Conservation (phyloP, 2,113 vertebrate species). For the Engystomops pustulosus region DNA sequence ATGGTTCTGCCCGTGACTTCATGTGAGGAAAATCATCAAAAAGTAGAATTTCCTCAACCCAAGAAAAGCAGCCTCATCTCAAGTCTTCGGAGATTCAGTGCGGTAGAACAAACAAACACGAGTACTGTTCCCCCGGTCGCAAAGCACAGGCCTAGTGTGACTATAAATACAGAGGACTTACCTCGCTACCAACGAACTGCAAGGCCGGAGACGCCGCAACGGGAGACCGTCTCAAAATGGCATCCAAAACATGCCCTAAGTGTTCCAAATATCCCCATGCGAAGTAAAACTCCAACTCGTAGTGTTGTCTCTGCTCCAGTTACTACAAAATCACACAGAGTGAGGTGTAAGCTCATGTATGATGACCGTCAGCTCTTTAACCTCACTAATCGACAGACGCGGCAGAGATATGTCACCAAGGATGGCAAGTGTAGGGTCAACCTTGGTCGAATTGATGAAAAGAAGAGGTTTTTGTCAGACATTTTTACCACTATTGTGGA, state of each 20-base stretch:
- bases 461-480: slow-evolving; percentile 80
- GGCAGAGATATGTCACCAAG: slow-evolving; percentile 82
- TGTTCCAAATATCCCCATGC: slow-evolving; percentile 60
- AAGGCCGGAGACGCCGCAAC: background rate
- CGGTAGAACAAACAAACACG: slow-evolving; percentile 5
- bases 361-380: slow-evolving; percentile 68
- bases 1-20: background rate
- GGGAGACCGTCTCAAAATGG: background rate
- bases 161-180: slow-evolving; percentile 59
- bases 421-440: slow-evolving; percentile 84
- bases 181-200: slow-evolving; percentile 54
- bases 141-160: slow-evolving; percentile 56
- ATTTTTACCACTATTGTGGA: slow-evolving; percentile 86
- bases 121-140: background rate
- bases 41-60: slow-evolving; percentile 5
- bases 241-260: slow-evolving; percentile 48
- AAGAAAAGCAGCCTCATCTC: slow-evolving; percentile 62
- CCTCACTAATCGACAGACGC: slow-evolving; percentile 65
- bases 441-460: slow-evolving; percentile 79
- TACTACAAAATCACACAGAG: slow-evolving; percentile 63
- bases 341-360: slow-evolving; percentile 74
- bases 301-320: slow-evolving; percentile 20
- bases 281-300: slow-evolving; percentile 39
- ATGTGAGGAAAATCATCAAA: background rate
- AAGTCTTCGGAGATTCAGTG: slow-evolving; percentile 60